Conservation (phyloP, 2,888 invertebrate species). For the Meiosimyza platycephala region DNA sequence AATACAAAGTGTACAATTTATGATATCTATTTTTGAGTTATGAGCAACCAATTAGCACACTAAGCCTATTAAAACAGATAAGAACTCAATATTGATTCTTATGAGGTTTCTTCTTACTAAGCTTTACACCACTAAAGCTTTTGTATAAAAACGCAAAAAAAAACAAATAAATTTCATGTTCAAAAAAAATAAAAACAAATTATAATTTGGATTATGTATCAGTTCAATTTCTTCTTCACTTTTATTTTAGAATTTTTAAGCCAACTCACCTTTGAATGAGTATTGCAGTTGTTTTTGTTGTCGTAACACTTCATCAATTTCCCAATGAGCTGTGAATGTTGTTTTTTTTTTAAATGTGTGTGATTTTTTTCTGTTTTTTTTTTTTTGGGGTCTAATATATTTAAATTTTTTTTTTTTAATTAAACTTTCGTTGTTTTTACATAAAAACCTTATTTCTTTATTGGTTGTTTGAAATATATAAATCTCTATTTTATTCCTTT, state of each 20-base stretch:
- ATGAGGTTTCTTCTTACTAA: not conserved
- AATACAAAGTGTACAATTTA: not conserved
- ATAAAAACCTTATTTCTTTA: not conserved
- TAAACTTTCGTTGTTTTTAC: not conserved
- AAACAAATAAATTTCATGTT: slow-evolving; percentile 37
- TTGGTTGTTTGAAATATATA: not conserved
- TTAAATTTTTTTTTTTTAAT: slow-evolving; percentile 7
- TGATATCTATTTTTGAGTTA: slow-evolving; percentile 51
- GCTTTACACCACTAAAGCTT: not conserved
- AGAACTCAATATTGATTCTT: not conserved
- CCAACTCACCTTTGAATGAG: slow-evolving; percentile 26
- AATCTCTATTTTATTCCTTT: too few relatives aligned
- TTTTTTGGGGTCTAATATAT: not conserved
- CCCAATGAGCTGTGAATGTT: slow-evolving; percentile 26
- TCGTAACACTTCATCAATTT: slow-evolving; percentile 34
- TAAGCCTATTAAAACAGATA: slow-evolving; percentile 37
- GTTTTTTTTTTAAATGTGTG: not conserved
- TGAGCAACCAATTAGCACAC: slow-evolving; percentile 58
- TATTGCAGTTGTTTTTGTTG: slow-evolving; percentile 20
- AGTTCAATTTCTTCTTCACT: slow-evolving; percentile 7
- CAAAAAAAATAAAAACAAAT: slow-evolving; percentile 2
- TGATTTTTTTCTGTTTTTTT: not conserved
- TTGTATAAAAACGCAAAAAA: slow-evolving; percentile 3
- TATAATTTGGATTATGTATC: slow-evolving; percentile 1
- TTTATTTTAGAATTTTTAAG: slow-evolving; percentile 15